A percentile compares a stretch with the other conserved stretches of the same genome.
phyloP scores from a whole-genome alignment of 2,888 invertebrate genomes.

The Hirudinaria manillensis region DNA sequence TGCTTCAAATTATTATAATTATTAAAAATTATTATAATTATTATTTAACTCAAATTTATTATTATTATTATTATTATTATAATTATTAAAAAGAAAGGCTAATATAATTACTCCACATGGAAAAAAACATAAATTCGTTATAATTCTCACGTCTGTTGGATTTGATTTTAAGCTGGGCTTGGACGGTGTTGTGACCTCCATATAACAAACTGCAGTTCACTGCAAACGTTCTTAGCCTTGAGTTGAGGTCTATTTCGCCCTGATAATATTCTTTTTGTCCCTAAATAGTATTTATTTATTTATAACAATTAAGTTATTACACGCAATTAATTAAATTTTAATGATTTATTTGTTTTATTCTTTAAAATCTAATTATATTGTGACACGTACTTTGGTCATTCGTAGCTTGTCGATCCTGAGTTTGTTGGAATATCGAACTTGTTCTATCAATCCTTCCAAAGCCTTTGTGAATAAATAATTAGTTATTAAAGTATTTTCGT shows the following conservation, averaged over 20 bases:
- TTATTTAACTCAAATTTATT: not conserved
- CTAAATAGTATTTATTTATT: conserved; percentile 3
- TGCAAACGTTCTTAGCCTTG: conserved; percentile 50
- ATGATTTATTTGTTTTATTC: not conserved
- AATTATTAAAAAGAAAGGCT: too few relatives aligned
- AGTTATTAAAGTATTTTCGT: not conserved
- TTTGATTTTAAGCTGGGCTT: conserved; percentile 50
- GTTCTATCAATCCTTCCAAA: conserved; percentile 43
- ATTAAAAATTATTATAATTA: not conserved
- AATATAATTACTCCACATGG: too few relatives aligned
- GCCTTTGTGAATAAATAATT: conserved; percentile 33
- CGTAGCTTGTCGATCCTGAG: conserved; percentile 38
- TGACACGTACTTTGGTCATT: conserved; percentile 34
- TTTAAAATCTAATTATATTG: not conserved
- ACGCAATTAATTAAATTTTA: not conserved
- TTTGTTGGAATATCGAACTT: conserved; percentile 39
- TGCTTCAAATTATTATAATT: not conserved
- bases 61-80: too few relatives aligned
- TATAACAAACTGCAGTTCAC: conserved; percentile 51
- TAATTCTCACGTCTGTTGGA: conserved; percentile 46
- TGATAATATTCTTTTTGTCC: conserved; percentile 48
- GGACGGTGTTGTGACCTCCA: conserved; percentile 53
- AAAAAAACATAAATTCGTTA: too few relatives aligned
- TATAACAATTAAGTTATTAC: not conserved
- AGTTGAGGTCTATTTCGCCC: conserved; percentile 52